Conservation (phyloP, 2,797 vertebrate genomes). For the Pseudomugil tenellus region DNA sequence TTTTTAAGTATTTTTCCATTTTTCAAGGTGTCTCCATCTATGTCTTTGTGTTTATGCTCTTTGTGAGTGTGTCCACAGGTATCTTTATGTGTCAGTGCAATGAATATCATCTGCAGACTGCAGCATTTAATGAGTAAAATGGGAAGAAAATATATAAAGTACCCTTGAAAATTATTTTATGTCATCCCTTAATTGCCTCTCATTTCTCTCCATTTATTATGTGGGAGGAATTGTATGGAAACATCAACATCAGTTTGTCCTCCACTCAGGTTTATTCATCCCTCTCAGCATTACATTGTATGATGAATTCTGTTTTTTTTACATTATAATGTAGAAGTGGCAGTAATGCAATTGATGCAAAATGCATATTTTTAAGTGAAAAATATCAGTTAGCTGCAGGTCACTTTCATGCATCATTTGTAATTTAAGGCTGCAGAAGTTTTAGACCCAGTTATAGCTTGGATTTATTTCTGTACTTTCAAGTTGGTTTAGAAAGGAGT, state of each 20-base stretch:
- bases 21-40: constrained; percentile 21
- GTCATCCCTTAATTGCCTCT: constrained; percentile 73
- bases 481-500: not conserved
- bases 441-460: not conserved
- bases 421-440: not conserved
- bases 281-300: constrained; percentile 25
- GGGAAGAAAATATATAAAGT: constrained; percentile 66
- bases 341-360: constrained; percentile 13
- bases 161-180: constrained; percentile 72
- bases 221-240: constrained; percentile 46
- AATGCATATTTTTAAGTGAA: constrained; percentile 14
- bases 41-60: constrained; percentile 10
- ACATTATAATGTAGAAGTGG: constrained; percentile 21
- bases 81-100: constrained; percentile 30
- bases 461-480: not conserved
- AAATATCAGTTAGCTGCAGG: constrained; percentile 6
- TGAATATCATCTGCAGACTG: constrained; percentile 51
- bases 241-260: constrained; percentile 69
- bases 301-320: constrained; percentile 28
- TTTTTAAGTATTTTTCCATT: constrained; percentile 19
- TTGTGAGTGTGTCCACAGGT: constrained; percentile 20
- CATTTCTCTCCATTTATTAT: constrained; percentile 71
- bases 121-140: constrained; percentile 64
- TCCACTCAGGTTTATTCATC: constrained; percentile 41
- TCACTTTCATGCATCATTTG: not conserved